A percentile compares a stretch with the other conserved stretches of the same genome.
These are phyloP conservation scores for Melieria omissa DNA, from an alignment of 2,888 invertebrate genomes.

Conservation along the genomic window DNA sequence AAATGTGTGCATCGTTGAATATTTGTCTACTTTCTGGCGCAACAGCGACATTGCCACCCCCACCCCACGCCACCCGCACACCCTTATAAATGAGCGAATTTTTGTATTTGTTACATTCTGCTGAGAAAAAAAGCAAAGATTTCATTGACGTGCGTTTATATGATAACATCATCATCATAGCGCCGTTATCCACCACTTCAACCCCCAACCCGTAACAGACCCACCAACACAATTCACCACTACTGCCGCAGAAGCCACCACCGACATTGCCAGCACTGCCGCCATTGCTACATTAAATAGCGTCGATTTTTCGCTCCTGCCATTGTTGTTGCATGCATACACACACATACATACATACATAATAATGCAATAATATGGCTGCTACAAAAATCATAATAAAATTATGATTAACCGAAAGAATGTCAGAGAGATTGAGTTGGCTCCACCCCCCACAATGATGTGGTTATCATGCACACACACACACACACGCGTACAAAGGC, in stretches of 20 bases:
- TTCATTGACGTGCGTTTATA: neutral
- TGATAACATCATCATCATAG: constrained; percentile 32
- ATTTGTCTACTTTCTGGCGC: constrained; percentile 11
- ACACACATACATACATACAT: neutral
- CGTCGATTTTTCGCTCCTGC: constrained; percentile 6
- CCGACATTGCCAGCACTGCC: neutral
- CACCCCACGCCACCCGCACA: neutral
- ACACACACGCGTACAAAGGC: neutral
- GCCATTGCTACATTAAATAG: constrained; percentile 1
- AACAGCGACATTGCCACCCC: neutral
- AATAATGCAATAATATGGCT: constrained; percentile 35
- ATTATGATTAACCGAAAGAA: constrained; percentile 32
- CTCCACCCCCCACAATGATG: neutral
- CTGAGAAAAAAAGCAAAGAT: neutral
- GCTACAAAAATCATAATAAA: constrained; percentile 24
- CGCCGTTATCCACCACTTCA: constrained; percentile 10
- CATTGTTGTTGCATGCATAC: constrained; percentile 18
- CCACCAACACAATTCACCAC: neutral
- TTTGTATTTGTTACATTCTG: constrained; percentile 6
- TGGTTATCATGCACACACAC: neutral
- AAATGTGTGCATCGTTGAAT: constrained; percentile 31
- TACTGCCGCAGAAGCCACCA: constrained; percentile 14
- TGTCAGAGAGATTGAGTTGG: neutral
- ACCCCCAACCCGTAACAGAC: neutral
- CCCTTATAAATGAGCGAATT: constrained; percentile 10